These are phyloP conservation scores for Drosophila simulans DNA, from an alignment of 1,140 invertebrate genomes.

Conservation along the genomic window DNA sequence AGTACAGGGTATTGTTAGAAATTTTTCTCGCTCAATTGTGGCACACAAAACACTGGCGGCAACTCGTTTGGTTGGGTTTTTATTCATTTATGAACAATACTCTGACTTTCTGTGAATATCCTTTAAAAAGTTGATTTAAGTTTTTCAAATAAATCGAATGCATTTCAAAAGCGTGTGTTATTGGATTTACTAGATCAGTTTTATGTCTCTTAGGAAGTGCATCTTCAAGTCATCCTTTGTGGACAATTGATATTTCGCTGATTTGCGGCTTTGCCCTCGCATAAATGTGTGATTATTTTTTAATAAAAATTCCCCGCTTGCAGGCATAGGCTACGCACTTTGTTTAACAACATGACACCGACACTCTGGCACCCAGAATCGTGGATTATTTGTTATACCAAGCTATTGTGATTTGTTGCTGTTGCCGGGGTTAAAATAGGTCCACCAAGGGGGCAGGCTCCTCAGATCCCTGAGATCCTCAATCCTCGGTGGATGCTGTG, in stretches of 20 bases:
- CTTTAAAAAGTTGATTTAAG: too few relatives aligned
- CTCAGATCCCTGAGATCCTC: not conserved
- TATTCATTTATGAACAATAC: not conserved
- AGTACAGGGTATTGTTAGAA: slow-evolving; percentile 14
- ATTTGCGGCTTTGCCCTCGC: slow-evolving; percentile 37
- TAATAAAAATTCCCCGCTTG: slow-evolving; percentile 69
- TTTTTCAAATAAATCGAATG: too few relatives aligned
- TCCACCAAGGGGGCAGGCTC: slow-evolving; percentile 40
- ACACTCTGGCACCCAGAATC: slow-evolving; percentile 22
- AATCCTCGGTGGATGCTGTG: slow-evolving; percentile 17
- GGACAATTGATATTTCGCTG: slow-evolving; percentile 35
- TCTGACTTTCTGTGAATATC: not conserved
- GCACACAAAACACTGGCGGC: slow-evolving; percentile 1
- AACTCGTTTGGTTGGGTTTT: slow-evolving; percentile 3
- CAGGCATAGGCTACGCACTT: slow-evolving; percentile 78
- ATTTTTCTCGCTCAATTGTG: slow-evolving; percentile 15
- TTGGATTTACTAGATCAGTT: too few relatives aligned
- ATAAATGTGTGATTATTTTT: slow-evolving; percentile 77
- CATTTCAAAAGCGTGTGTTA: too few relatives aligned
- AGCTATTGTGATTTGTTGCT: slow-evolving; percentile 71
- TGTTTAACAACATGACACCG: slow-evolving; percentile 75
- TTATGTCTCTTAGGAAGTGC: not conserved
- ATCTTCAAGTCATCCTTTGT: slow-evolving; percentile 7
- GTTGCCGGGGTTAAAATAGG: slow-evolving; percentile 77
- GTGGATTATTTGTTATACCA: slow-evolving; percentile 58